Percentiles rank a stretch among this genome's conserved stretches.
These are phyloP conservation scores for Cyanoramphus novaezelandiae DNA, from an alignment of 2,113 vertebrate species.

Conservation along the genomic window DNA sequence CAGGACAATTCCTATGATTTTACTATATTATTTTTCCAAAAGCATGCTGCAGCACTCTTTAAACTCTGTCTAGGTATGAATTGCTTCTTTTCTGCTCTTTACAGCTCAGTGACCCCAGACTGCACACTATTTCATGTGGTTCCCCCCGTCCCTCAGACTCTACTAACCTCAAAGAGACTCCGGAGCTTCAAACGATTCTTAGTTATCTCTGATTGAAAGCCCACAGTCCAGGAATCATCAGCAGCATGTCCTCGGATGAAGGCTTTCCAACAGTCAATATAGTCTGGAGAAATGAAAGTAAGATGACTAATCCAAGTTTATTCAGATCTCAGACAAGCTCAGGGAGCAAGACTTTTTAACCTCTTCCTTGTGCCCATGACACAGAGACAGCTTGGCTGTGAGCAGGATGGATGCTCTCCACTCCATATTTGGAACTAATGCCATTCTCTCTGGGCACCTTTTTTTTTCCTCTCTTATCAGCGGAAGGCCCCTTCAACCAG, in stretches of 20 bases:
- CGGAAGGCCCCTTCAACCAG: neutral
- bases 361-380: neutral
- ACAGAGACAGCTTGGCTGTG: neutral
- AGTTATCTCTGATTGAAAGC: accelerated
- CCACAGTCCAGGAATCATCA: neutral
- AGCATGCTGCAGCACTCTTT: neutral
- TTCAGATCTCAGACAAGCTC: neutral
- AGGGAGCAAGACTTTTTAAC: neutral
- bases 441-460: neutral
- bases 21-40: neutral
- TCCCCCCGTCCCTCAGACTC: neutral
- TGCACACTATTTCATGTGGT: neutral
- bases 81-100: neutral
- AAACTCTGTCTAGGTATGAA: neutral
- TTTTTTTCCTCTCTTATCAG: neutral
- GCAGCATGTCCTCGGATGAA: neutral
- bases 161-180: slow-evolving; percentile 27
- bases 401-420: neutral
- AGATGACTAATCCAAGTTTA: neutral
- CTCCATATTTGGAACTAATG: neutral
- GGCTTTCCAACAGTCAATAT: neutral
- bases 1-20: neutral
- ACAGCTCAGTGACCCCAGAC: neutral
- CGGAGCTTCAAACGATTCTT: neutral
- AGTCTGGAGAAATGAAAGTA: slow-evolving; percentile 39